phyloP scores from a whole-genome alignment of 1,140 invertebrate genomes.

The Eriocheir sinensis region DNA sequence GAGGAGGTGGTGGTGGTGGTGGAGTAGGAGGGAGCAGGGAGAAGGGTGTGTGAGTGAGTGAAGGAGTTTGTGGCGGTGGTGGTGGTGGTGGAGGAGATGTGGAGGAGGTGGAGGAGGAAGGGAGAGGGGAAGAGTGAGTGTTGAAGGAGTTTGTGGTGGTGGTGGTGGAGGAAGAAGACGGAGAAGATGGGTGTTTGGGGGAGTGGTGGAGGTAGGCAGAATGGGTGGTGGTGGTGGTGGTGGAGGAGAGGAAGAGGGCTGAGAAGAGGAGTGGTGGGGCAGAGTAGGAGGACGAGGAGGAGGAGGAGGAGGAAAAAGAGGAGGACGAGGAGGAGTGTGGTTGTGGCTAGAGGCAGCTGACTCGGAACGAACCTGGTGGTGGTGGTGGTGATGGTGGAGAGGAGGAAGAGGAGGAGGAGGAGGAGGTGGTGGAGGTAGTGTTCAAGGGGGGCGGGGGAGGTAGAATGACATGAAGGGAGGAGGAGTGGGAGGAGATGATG shows the following conservation, averaged over 20 bases:
- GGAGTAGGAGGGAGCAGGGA: background rate
- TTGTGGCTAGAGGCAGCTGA: background rate
- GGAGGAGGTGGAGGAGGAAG: background rate
- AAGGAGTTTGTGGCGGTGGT: background rate
- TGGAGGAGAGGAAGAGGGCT: background rate
- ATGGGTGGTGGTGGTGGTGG: background rate
- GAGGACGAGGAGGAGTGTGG: background rate
- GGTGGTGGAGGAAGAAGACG: background rate
- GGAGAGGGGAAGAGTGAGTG: constrained; percentile 17
- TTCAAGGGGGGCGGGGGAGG: background rate
- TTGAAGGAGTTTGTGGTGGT: background rate
- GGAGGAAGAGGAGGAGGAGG: background rate
- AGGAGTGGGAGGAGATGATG: background rate
- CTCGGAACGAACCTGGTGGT: background rate
- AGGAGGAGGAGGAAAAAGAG: background rate
- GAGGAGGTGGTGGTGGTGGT: background rate
- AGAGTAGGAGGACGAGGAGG: background rate
- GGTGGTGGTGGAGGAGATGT: constrained; percentile 34
- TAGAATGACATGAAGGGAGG: background rate
- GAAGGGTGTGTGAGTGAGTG: background rate
- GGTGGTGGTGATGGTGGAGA: background rate
- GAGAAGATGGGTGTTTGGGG: background rate
- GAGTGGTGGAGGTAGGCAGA: background rate
- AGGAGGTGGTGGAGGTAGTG: background rate
- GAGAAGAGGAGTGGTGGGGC: background rate